phyloP scores from a whole-genome alignment of 2,113 vertebrate genomes.

The Leptobrachium ailaonicum region DNA sequence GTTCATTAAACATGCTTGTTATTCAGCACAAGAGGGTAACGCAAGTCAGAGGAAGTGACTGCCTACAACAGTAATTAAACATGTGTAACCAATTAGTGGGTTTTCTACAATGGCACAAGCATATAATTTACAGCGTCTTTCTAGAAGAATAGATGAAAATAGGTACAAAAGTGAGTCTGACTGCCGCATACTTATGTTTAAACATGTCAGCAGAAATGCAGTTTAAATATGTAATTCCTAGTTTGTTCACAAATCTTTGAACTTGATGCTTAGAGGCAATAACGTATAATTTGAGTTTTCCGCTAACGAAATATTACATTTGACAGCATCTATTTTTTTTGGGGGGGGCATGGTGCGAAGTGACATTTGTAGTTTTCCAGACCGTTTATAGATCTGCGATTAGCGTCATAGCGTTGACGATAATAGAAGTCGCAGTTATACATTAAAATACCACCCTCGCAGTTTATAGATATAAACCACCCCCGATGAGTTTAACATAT shows the following conservation, averaged over 20 bases:
- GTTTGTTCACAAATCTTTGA: constrained; percentile 64
- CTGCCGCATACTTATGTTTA: constrained; percentile 66
- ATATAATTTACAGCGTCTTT: constrained; percentile 89
- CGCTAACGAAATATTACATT: constrained; percentile 60
- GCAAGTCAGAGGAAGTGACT: constrained; percentile 85
- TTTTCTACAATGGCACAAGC: constrained; percentile 82
- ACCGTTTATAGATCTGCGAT: too few relatives aligned
- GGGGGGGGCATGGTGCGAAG: constrained; percentile 25
- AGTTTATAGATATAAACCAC: too few relatives aligned
- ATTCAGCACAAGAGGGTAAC: constrained; percentile 80
- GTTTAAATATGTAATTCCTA: constrained; percentile 73
- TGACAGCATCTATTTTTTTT: constrained; percentile 59
- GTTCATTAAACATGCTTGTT: constrained; percentile 76
- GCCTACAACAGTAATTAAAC: constrained; percentile 95
- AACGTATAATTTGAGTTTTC: constrained; percentile 66
- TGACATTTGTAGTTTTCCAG: too few relatives aligned
- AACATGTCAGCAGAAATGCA: constrained; percentile 70
- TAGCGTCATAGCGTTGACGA: too few relatives aligned
- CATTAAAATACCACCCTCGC: too few relatives aligned
- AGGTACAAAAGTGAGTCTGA: constrained; percentile 70
- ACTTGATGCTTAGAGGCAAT: constrained; percentile 59
- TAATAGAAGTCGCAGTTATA: too few relatives aligned
- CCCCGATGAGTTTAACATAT: too few relatives aligned
- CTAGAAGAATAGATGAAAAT: constrained; percentile 74
- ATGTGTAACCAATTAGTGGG: constrained; percentile 95